Base-by-base conservation (phyloP, 1,140 invertebrate species). In the Periplaneta americana region DNA sequence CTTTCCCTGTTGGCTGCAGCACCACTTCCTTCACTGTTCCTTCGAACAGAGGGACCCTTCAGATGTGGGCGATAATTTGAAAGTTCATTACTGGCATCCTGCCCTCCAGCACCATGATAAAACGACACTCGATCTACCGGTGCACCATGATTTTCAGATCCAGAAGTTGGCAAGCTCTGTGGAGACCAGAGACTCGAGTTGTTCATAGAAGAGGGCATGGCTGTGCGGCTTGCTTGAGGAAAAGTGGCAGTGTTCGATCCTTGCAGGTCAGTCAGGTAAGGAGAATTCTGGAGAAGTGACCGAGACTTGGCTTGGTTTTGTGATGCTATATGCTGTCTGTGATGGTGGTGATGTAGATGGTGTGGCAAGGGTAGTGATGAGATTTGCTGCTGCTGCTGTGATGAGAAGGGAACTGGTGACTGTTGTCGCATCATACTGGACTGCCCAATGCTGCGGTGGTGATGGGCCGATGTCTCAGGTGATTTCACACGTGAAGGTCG, bases 401-500 rank as follows among this genome's bases (percentile, higher is more conserved):
- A 66, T 66, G 48, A 66, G 13, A 66, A 66, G 48, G 48, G 48
- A 66, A 28, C 48, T 66, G 87, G 84, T 17, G 87, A 86, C 10
- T 84, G 84, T 1, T 85, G 85, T 0, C 85, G 86, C 15, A 85
- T 85, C 85, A 88, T 85, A 74, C 85, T 87, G 80, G 86, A 83
- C n/a, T 28, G 48, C 22, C 48, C 48, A n/a, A 5, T 11, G 86
- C 86, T 85, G 8, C 86, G 85, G 36, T 87, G 87, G 66, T 87
- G 88, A n/a, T 87, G 88, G 0, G 85, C 83, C 1, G 86, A 78
- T 13, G 86, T 85, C n/a, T 89, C 89, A 1, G 89, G 89, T 0
- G 88, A 89, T 39, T 87, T 86, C 31, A 88, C 36, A 18, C 83
- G 81, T 6, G 82, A 77, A 10, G 90, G 89, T 82, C 93, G 90